Evolutionary conservation across 1,140 invertebrate species (phyloP), one percentile per base, ranked within the genome.

Genomic region (Aculops lycopersici): DNA sequence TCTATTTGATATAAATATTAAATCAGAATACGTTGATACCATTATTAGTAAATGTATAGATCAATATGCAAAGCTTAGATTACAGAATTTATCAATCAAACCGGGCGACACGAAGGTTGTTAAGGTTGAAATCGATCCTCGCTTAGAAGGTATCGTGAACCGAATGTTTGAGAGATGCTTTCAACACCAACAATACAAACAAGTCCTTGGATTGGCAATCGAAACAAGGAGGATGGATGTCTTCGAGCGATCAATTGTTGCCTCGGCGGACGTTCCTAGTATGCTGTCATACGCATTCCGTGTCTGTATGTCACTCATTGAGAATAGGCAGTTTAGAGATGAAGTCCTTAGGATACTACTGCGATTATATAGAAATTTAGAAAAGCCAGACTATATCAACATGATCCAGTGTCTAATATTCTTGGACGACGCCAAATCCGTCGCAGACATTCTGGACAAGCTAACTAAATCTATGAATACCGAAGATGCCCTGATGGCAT

Each of bases 331-430:
- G 35, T 94, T 90, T 54, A 68, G 86, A 3, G 81, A 83, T 51
- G 71, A 69, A 40, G 77, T 94, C 13, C 60, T 95, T 3, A 65
- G 72, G 20, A 72, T 75, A 18, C 59, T 95, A n/a, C 81, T 92
- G 2, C 71, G 67, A 39, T 60, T 95, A 0, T 95, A 94, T 54
- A 67, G 71, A 43, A 71, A 74, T 45, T 58, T 90, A 21, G 66
- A 69, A 21, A 72, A 73, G 12, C 80, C 83, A 1, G 86, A 94
- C 53, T 92, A 84, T 55, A 79, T 90, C 2, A 88, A 79, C 53
- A 86, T 90, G 72, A 77, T 76, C 50, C 80, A 94, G 57, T 94
- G 84, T 57, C 63, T 92, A 36, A 94, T 94, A 47, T 92, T 90
- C 54, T 55, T 95, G 36, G 83, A 94, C 54, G 81, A 92, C 61